These are phyloP conservation scores for Melieria picta DNA, from an alignment of 2,888 invertebrate species.

Conservation along the genomic window DNA sequence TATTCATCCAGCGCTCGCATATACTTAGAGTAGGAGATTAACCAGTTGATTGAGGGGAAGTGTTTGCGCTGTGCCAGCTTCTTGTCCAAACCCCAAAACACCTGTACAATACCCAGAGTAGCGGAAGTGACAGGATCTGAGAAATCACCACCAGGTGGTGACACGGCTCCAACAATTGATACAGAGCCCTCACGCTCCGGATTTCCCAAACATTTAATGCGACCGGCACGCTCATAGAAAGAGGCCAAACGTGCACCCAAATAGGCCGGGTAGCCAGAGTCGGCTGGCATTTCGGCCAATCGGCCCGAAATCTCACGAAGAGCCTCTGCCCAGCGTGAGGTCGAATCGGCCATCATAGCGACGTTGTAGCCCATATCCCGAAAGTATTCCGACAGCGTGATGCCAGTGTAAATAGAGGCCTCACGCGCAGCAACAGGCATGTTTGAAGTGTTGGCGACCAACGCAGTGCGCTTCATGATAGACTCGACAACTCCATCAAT, in stretches of 20 bases:
- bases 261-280: constrained; percentile 97
- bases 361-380: constrained; percentile 99
- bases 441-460: constrained; percentile 99
- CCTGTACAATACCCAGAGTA: constrained; percentile 96
- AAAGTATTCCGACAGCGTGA: constrained; percentile 99
- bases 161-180: constrained; percentile 98
- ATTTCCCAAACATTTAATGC: constrained; percentile 94
- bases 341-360: constrained; percentile 99
- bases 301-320: constrained; percentile 94
- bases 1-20: constrained; percentile 96
- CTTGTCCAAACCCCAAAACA: constrained; percentile 99
- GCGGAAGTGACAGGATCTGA: constrained; percentile 99
- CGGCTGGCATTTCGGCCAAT: constrained; percentile 99
- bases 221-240: constrained; percentile 98
- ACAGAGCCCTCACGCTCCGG: constrained; percentile 98
- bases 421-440: constrained; percentile 99
- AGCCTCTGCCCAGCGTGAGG: constrained; percentile 99
- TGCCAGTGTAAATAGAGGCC: constrained; percentile 98
- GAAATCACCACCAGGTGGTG: constrained; percentile 99
- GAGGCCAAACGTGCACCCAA: constrained; percentile 95
- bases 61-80: constrained; percentile 98
- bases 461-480: constrained; percentile 98
- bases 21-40: constrained; percentile 98
- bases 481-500: constrained; percentile 94
- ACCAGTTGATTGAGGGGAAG: constrained; percentile 99